phyloP scores from a whole-genome alignment of 2,113 vertebrate species.

The Potamarius usumacintae region DNA sequence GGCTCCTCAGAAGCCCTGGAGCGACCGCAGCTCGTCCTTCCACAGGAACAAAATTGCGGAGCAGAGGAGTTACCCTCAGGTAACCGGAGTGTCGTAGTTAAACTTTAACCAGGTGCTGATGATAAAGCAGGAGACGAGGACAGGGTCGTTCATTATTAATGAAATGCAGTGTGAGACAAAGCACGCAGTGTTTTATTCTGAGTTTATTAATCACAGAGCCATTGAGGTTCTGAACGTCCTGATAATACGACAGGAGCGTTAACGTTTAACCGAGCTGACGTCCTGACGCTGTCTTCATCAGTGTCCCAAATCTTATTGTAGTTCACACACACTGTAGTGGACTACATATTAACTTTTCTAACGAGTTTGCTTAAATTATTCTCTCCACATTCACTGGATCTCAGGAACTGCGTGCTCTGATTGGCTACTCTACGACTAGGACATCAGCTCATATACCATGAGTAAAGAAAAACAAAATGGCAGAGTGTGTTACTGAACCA shows the following conservation, averaged over 20 bases:
- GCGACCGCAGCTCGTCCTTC: constrained; percentile 80
- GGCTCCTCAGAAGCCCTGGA: constrained; percentile 84
- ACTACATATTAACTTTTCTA: constrained; percentile 83
- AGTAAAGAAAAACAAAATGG: no score
- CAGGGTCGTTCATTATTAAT: not conserved
- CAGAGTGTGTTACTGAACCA: no score
- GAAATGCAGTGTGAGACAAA: not conserved
- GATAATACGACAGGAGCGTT: not conserved
- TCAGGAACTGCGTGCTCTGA: no score
- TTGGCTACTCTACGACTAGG: no score
- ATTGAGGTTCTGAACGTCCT: not conserved
- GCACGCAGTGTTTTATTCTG: not conserved
- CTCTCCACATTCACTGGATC: no score
- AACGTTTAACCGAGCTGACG: rapidly evolving
- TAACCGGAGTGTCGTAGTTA: constrained; percentile 50
- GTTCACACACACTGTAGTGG: constrained; percentile 60
- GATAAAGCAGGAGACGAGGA: not conserved
- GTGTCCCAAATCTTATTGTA: not conserved
- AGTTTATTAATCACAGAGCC: not conserved
- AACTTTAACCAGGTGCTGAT: not conserved
- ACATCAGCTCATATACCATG: no score
- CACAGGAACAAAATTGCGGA: constrained; percentile 84
- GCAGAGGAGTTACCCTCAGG: constrained; percentile 84
- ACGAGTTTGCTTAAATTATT: no score
- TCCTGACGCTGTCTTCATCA: not conserved